Base-by-base conservation (phyloP, 1,140 invertebrate species). In the Rhyacophila brunnea region DNA sequence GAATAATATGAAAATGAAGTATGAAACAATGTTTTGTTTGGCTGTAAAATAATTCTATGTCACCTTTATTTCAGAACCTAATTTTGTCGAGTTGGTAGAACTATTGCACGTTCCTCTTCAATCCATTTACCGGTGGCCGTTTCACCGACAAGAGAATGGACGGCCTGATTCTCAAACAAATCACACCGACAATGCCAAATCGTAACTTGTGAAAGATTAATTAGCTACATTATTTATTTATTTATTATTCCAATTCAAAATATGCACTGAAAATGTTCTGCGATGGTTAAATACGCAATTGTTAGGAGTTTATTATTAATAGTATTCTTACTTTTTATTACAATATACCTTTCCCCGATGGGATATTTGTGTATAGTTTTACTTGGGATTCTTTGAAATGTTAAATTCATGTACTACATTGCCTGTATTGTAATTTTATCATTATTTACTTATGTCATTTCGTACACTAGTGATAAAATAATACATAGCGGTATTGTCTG, bases 81-180 rank as follows among this genome's bases (percentile, higher is more conserved):
- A 91, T 71, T 92, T 89, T 73, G 87, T 88, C 60, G 85, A 91
- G 75, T 81, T 94, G 62, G 83, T 93, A 68, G 91, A 94, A 77
- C 74, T 93, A 28, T 79, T 94, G n/a, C 91, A 93, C 70, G 88
- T 93, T 61, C 91, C 91, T 28, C 74, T 94, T 60, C 91, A 93
- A 71, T 74, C 75, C 0, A 73, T 79, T 35, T 79, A 78, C 67
- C 13, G 57, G 38, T 49, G 54, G 48, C 63, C 63, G 7, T 65
- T 61, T 48, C 55, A 61, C 13, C 51, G 60, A 6, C 63, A 61
- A 58, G 63, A 65, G 44, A 65, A 65, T 49, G 63, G 63, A 38
- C 58, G 50, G 28, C 52, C 62, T 15, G 53, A 60, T 44, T 52
- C 48, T 35, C 54, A 57, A 23, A 35, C 19, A 17, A 14, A 36